Evolutionary conservation across 2,888 invertebrate genomes (phyloP).

Genomic region (Synanthedon myopaeformis): DNA sequence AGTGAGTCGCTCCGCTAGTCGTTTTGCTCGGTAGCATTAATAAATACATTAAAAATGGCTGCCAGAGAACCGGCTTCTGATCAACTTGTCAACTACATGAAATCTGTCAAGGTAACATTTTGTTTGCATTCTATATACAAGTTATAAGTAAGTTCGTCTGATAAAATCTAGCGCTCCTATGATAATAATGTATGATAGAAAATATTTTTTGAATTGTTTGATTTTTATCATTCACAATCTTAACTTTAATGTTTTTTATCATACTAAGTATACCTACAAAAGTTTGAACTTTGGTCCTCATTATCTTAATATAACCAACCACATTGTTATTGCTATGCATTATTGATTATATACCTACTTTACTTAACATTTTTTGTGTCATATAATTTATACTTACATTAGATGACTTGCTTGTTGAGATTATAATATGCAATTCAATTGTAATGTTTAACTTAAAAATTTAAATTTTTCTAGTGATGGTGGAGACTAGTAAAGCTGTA

Average conservation of each 20-base stretch:
- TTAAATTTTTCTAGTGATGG: no score
- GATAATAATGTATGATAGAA: neutral
- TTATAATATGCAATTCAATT: no score
- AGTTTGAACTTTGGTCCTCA: no score
- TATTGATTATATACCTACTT: no score
- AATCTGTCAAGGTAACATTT: constrained; percentile 67
- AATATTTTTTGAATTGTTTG: neutral
- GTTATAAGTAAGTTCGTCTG: neutral
- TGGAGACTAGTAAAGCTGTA: no score
- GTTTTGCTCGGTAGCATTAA: neutral
- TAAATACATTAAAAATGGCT: constrained; percentile 30
- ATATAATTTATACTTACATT: no score
- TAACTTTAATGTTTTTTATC: neutral
- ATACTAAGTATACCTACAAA: no score
- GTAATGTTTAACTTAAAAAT: no score
- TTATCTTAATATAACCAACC: no score
- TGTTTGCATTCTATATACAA: neutral
- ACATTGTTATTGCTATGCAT: no score
- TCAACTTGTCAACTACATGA: constrained; percentile 74
- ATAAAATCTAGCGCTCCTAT: neutral
- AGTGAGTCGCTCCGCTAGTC: constrained; percentile 31
- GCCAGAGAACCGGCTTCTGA: constrained; percentile 73
- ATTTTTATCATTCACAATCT: neutral
- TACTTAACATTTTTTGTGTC: no score
- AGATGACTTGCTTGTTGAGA: no score